Evolutionary conservation across 2,888 invertebrate genomes (phyloP), one percentile per base, ranked within the genome.

Genomic region (Drosophila neotestacea): DNA sequence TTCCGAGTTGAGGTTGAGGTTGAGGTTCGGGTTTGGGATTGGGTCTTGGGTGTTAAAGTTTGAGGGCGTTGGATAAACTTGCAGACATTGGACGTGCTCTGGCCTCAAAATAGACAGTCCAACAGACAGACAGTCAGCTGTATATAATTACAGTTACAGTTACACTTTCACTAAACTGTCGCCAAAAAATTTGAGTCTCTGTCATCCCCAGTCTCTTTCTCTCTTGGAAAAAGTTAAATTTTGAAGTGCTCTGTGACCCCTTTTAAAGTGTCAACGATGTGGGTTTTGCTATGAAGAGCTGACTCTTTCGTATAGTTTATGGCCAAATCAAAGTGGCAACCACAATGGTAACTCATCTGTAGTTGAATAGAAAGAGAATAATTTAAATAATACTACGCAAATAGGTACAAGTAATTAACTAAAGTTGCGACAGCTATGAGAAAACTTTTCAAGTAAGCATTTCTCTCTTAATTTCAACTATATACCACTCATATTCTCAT

Each of bases 141-240:
- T 82, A 80, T 88, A 88, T 89, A 85, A 85, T 89, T 85, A 85
- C 88, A 85, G 86, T 85, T 77, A 28, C 83, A 88, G 88, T 85
- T 89, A 89, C 86, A 89, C 90, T 86, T 86, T 89, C 86, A 88
- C 90, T 89, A 62, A 74, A 72, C 68, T 76, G 76, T 52, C 51
- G 66, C 51, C 71, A 72, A 63, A 73, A 73, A 69, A 66, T 36
- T 13, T 13, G 22, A 55, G 16, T 30, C 22, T 44, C 27, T 28
- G 22, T 63, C 27, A n/a, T 11, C 56, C 61, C 69, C 60, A 50
- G 67, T 46, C 54, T 41, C 39, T 47, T 4, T 11, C 0, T 10
- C 47, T 50, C 59, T 6, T 11, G 30, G 48, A 69, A 68, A 62
- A 76, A 79, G 66, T 62, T 64, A 39, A 62, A 62, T 66, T 70